Evolutionary conservation across 2,113 vertebrate genomes (phyloP).

Genomic region (Lepisosteus oculatus): DNA sequence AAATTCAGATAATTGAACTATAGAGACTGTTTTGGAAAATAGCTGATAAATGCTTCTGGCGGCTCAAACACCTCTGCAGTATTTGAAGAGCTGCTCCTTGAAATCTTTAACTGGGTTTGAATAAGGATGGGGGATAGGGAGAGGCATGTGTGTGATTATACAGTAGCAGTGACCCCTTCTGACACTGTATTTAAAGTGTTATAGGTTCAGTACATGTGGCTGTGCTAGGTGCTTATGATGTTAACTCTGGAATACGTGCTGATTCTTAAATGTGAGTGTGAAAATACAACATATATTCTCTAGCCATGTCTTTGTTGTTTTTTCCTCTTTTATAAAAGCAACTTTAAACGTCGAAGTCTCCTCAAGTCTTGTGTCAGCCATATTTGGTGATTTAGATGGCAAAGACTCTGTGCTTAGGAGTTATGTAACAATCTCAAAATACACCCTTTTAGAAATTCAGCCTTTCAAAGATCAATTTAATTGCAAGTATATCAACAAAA

Average conservation of each 20-base stretch:
- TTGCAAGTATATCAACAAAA: too few species aligned
- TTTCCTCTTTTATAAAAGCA: not conserved
- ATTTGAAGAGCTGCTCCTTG: constrained; percentile 17
- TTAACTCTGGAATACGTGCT: too few species aligned
- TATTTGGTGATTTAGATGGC: too few species aligned
- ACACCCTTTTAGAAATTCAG: too few species aligned
- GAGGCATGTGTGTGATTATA: constrained; percentile 19
- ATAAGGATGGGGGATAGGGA: not conserved
- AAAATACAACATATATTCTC: too few species aligned
- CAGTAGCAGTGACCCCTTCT: constrained; percentile 63
- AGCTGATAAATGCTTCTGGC: constrained; percentile 40
- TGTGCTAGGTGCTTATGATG: not conserved
- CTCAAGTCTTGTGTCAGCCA: too few species aligned
- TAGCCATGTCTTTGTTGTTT: not conserved
- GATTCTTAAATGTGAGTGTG: too few species aligned
- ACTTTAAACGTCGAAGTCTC: not conserved
- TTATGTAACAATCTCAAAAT: too few species aligned
- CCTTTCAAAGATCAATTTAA: too few species aligned
- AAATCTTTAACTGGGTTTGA: constrained; percentile 33
- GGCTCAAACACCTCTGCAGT: constrained; percentile 24
- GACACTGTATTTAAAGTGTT: constrained; percentile 47
- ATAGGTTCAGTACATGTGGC: too few species aligned
- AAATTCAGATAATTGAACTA: constrained; percentile 50
- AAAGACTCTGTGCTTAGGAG: too few species aligned
- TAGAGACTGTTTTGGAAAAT: constrained; percentile 6